These are phyloP conservation scores for Acyrthosiphon pisum DNA, from an alignment of 1,140 invertebrate genomes.

Conservation along the genomic window DNA sequence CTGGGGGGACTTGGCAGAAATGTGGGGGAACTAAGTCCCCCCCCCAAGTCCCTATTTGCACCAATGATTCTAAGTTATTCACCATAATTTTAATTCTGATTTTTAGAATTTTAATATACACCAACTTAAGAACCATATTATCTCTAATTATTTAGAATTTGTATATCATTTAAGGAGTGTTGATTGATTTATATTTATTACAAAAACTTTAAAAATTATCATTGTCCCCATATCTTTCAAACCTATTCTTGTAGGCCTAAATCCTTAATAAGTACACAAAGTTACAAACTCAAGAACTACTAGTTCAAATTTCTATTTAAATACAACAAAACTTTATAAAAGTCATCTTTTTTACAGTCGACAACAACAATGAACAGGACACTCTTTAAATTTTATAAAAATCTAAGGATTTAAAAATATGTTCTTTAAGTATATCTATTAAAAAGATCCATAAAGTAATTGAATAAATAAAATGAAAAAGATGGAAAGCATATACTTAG, in stretches of 20 bases:
- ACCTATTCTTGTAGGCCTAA: too few species aligned
- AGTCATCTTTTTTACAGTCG: not conserved
- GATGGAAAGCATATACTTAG: not conserved
- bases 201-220: too few species aligned
- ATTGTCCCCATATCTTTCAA: too few species aligned
- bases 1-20: too few species aligned
- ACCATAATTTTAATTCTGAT: not conserved
- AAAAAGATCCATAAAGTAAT: too few species aligned
- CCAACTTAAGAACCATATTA: not conserved
- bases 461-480: not conserved
- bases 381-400: too few species aligned
- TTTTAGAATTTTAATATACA: not conserved
- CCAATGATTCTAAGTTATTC: too few species aligned
- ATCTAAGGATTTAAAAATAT: too few species aligned
- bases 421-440: too few species aligned
- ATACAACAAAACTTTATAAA: not conserved
- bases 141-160: not conserved
- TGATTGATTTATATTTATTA: not conserved
- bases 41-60: too few species aligned
- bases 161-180: not conserved
- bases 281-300: not conserved
- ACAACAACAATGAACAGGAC: too few species aligned
- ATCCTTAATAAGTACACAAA: not conserved
- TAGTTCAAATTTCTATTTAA: not conserved
- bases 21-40: too few species aligned